These are phyloP conservation scores for Sinodicranocentrus sp. DNA, from an alignment of 2,888 invertebrate genomes.

Conservation along the genomic window DNA sequence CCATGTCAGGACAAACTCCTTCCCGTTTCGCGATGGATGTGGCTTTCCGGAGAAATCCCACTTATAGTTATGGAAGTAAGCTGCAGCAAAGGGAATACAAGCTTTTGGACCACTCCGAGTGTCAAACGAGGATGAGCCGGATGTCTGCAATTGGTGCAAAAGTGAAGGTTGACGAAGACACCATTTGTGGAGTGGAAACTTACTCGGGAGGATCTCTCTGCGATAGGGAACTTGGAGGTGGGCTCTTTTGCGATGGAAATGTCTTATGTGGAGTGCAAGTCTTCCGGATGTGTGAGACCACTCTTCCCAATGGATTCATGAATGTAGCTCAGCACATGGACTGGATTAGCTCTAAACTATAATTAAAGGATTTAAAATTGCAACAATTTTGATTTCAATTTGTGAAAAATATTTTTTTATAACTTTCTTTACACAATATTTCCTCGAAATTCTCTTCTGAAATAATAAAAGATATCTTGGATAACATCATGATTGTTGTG, in stretches of 20 bases:
- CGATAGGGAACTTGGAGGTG: conserved; percentile 31
- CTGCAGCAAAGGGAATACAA: conserved; percentile 5
- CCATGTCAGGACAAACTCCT: too few species aligned
- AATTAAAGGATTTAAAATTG: too few species aligned
- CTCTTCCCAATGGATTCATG: conserved; percentile 24
- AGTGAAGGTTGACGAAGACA: not conserved
- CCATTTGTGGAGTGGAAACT: conserved; percentile 26
- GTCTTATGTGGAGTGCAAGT: conserved; percentile 28
- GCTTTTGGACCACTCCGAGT: conserved; percentile 7
- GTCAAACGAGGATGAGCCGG: conserved; percentile 26
- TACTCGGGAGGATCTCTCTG: conserved; percentile 33
- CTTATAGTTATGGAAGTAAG: not conserved
- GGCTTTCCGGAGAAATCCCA: not conserved
- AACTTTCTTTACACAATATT: too few species aligned
- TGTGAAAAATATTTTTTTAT: too few species aligned
- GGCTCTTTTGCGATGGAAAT: conserved; percentile 24
- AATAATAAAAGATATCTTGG: too few species aligned
- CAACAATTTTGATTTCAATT: too few species aligned
- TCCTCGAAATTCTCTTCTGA: too few species aligned
- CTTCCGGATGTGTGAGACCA: not conserved
- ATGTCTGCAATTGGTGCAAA: not conserved
- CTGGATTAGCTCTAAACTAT: too few species aligned
- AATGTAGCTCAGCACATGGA: not conserved
- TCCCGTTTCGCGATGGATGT: not conserved
- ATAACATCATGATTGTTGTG: too few species aligned